Base-by-base conservation (phyloP, 2,113 vertebrate species). In the Tupaia chinensis region DNA sequence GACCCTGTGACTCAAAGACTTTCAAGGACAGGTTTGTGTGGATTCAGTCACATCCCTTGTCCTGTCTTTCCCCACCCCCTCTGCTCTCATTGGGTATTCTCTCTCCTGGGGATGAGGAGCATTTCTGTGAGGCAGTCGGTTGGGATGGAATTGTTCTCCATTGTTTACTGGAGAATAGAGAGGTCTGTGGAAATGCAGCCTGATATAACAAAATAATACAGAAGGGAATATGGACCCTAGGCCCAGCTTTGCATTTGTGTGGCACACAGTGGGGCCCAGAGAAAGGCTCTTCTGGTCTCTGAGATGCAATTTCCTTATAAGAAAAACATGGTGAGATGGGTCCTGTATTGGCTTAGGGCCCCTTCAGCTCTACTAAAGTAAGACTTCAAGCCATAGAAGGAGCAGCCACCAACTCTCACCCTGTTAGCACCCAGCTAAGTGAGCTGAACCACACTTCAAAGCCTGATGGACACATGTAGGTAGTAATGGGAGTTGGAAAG, bases 1-100 rank as follows among this genome's bases (percentile, higher is more conserved):
- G 78, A 96, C 90, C 96, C 87, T 63, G 0, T 79, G 92, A 95
- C 95, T 81, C 77, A 91, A 20, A 95, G 87, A 91, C 81, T 95
- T 89, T 82, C 53, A 92, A 94, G 61, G 65, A 87, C 77, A 95
- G 54, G 29, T 82, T 88, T 82, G 78, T 87, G 65, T 61, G 60
- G 63, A 80, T 34, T n/a, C 60, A 61, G 65, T 73, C 89, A 94
- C 61, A 81, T 81, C 82, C n/a, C 9, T 80, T 89, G 87, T 79
- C 32, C n/a, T 93, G 68, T 74, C 68, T 85, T 22, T 93, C 63
- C 86, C 15, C 66, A 86, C 69, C n/a, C 88, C 74, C 66, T 32
- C 78, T 81, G 8, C 85, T 95, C 81, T 66, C 34, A 73, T 23
- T 60, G 70, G 34, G 19, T 9, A 81, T 72, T n/a, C n/a, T 29